Evolutionary conservation across 2,888 invertebrate genomes (phyloP).

Genomic region (Nephrotoma appendiculata): DNA sequence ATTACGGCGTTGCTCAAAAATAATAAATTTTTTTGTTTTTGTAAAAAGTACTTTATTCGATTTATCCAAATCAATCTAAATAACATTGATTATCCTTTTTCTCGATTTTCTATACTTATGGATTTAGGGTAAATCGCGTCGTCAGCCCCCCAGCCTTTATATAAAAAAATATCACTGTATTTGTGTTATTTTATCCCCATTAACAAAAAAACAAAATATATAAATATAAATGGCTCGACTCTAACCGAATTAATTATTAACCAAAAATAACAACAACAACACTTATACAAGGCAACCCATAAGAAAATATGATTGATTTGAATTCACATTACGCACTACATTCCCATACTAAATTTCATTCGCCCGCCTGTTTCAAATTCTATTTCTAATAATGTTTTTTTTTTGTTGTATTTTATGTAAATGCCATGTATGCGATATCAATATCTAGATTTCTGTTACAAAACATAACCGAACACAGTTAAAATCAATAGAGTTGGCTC

Average conservation of each 20-base stretch:
- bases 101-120: background rate
- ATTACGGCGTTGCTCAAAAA: background rate
- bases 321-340: background rate
- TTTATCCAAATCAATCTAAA: background rate
- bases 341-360: background rate
- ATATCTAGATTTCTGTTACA: background rate
- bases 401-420: background rate
- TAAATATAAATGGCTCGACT: background rate
- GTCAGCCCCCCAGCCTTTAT: background rate
- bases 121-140: background rate
- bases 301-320: background rate
- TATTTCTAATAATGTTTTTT: background rate
- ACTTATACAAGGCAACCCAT: background rate
- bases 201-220: background rate
- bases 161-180: background rate
- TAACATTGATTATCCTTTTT: background rate
- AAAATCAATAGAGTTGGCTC: background rate
- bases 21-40: background rate
- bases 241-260: background rate
- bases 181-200: background rate
- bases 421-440: background rate
- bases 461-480: background rate
- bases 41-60: background rate
- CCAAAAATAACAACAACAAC: background rate
- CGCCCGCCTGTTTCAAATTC: background rate